phyloP scores from a whole-genome alignment of 2,888 invertebrate species.

The Pristionchus entomophagus region DNA sequence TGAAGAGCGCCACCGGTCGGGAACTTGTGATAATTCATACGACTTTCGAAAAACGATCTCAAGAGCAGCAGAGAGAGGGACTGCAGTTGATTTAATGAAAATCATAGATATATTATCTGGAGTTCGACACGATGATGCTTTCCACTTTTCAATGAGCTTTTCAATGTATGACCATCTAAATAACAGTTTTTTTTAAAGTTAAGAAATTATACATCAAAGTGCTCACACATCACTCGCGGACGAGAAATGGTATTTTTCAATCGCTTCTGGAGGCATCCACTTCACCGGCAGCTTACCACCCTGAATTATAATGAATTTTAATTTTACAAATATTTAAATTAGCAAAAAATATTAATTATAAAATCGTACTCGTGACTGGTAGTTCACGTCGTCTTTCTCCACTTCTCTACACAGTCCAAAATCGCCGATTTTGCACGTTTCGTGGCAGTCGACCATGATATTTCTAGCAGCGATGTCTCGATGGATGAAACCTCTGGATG shows the following conservation, averaged over 20 bases:
- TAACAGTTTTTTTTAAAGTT: background rate
- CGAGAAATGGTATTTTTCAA: conserved; percentile 2
- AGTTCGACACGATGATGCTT: too few relatives aligned
- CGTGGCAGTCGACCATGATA: conserved; percentile 12
- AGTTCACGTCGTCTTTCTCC: conserved; percentile 1
- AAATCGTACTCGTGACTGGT: background rate
- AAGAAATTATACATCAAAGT: too few relatives aligned
- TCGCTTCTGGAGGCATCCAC: conserved; percentile 39
- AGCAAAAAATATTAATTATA: background rate
- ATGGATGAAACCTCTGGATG: background rate
- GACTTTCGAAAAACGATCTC: too few relatives aligned
- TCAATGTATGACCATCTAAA: conserved; percentile 26
- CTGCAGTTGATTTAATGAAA: too few relatives aligned
- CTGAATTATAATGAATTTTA: background rate
- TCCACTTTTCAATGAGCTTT: too few relatives aligned
- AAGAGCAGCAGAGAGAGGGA: too few relatives aligned
- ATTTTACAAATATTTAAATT: background rate
- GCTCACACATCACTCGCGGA: background rate
- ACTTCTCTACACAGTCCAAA: conserved; percentile 4
- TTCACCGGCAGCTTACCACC: conserved; percentile 21
- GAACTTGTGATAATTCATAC: too few relatives aligned
- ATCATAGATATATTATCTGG: too few relatives aligned
- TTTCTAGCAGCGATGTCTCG: conserved; percentile 39
- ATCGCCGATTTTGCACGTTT: conserved; percentile 34
- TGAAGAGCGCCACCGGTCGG: too few relatives aligned